Base-by-base conservation (phyloP, 1,140 invertebrate species). In the Lepidotrigona ventralis region DNA sequence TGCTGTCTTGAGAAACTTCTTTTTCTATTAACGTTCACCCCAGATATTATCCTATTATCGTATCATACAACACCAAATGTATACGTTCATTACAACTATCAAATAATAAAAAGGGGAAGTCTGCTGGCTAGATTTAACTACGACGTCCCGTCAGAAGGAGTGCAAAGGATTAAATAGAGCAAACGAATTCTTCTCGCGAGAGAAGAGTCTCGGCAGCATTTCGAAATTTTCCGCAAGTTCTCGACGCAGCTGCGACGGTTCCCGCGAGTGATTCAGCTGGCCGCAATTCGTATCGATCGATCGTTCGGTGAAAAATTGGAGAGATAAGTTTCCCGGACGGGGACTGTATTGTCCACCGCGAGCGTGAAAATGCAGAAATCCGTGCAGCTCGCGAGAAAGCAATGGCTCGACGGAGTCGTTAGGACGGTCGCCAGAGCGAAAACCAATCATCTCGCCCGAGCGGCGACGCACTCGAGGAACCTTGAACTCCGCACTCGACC, bases 391-490 rank as follows among this genome's bases (percentile, higher is more conserved):
- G 46, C 63, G 76, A 60, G 39, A 46, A 46, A 46, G 39, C 39
- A 46, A 46, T 29, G 21, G 4, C 53, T 73, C 12, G 29, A 58
- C 21, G n/a, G 23, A 21, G 33, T 88, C 51, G 77, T 84, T 88
- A 87, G 56, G 60, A 33, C 15, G 83, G 71, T 76, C 83, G 86
- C 33, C 82, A 84, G 86, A 88, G 85, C 86, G 82, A 87, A 73
- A 88, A 86, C 79, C 75, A 87, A 88, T 88, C 83, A 88, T 85
- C 85, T 88, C 71, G 86, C 82, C 75, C 78, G 83, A 88, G 74
- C 71, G 75, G 26, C 83, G 72, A 87, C 58, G 69, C 78, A 79
- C 85, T 79, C 70, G 75, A 53, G 66, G 73, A 88, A 87, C 83
- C 86, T 88, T 88, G 86, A 88, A 88, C 86, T 81, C 77, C 79